phyloP scores from a whole-genome alignment of 2,888 invertebrate species.

The Keiferia lycopersicella region DNA sequence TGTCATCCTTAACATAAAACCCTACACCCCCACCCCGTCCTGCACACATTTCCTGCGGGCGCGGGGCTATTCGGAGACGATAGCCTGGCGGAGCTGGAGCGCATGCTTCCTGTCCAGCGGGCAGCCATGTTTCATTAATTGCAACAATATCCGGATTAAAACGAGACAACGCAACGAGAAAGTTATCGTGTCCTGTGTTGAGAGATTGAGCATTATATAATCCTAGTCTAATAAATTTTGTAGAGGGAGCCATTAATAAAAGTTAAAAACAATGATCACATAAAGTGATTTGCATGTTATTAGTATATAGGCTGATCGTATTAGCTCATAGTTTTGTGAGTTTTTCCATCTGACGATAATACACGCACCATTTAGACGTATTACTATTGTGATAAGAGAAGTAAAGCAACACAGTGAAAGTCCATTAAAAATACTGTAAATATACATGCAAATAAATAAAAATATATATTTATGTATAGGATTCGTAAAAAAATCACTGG shows the following conservation, averaged over 20 bases:
- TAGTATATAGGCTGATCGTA: too few species aligned
- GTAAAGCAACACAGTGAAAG: too few species aligned
- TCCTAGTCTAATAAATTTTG: not conserved
- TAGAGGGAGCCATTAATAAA: constrained; percentile 13
- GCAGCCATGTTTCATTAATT: constrained; percentile 8
- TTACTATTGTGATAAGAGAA: too few species aligned
- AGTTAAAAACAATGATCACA: too few species aligned
- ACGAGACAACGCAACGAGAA: constrained; percentile 10
- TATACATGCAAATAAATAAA: too few species aligned
- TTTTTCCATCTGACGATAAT: too few species aligned
- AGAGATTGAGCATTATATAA: constrained; percentile 1
- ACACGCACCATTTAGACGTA: too few species aligned
- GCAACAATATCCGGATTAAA: constrained; percentile 6
- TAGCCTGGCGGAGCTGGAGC: constrained; percentile 8
- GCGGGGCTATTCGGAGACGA: not conserved
- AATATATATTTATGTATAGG: too few species aligned
- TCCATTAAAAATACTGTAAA: too few species aligned
- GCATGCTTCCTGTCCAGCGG: not conserved
- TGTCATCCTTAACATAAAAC: constrained; percentile 15
- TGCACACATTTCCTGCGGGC: not conserved
- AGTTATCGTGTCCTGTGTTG: constrained; percentile 10
- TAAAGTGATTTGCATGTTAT: too few species aligned
- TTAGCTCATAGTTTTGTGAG: too few species aligned
- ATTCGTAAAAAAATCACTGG: too few species aligned
- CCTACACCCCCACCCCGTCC: constrained; percentile 21